Evolutionary conservation across 2,797 vertebrate species (phyloP).

Genomic region (Carapus acus): DNA sequence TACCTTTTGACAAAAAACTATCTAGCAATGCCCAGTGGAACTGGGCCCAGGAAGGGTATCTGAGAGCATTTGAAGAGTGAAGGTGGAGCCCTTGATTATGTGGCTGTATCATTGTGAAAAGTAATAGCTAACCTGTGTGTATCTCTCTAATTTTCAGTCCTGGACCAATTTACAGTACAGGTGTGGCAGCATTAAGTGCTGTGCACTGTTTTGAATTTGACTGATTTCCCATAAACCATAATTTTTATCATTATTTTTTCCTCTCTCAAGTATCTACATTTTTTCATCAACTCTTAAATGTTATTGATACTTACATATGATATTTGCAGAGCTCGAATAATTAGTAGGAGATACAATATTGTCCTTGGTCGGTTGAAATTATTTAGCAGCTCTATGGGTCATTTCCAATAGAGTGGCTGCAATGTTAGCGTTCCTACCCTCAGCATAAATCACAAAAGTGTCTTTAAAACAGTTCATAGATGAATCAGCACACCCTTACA

Average conservation of each 20-base stretch:
- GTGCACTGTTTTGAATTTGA: conserved; percentile 54
- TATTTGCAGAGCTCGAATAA: conserved; percentile 70
- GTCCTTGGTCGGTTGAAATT: too few relatives aligned
- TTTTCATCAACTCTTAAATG: conserved; percentile 67
- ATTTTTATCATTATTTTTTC: conserved; percentile 49
- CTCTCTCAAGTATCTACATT: conserved; percentile 68
- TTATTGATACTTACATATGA: conserved; percentile 70
- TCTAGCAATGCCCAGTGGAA: conserved; percentile 25
- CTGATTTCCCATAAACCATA: conserved; percentile 83
- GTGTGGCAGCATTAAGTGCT: conserved; percentile 92
- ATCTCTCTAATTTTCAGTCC: conserved; percentile 82
- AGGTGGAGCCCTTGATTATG: conserved; percentile 70
- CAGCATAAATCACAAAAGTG: neutral
- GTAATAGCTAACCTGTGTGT: conserved; percentile 82
- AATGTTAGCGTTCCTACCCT: conserved; percentile 23
- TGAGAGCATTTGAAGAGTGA: conserved; percentile 66
- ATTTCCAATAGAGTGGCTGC: conserved; percentile 48
- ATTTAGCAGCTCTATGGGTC: conserved; percentile 51
- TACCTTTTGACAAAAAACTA: conserved; percentile 21
- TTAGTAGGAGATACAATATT: too few relatives aligned
- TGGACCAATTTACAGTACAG: conserved; percentile 94
- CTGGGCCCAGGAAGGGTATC: conserved; percentile 17
- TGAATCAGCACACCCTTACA: too few relatives aligned
- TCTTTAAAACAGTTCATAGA: too few relatives aligned
- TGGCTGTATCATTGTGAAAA: conserved; percentile 77